A percentile compares a stretch with the other conserved stretches of the same genome.
phyloP scores from a whole-genome alignment of 2,888 invertebrate genomes.

The Tetheella fluctuosa region DNA sequence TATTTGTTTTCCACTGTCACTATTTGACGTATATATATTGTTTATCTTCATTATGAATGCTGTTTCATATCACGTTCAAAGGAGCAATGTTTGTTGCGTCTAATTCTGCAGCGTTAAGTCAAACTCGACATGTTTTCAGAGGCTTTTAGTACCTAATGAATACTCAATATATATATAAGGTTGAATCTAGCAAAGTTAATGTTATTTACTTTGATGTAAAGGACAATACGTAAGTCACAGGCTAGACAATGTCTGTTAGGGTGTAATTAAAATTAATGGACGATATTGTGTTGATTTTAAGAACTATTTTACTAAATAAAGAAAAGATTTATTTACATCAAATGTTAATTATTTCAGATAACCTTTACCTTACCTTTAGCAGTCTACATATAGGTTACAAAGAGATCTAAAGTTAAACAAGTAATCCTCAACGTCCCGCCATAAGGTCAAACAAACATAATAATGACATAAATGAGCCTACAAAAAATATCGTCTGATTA shows the following conservation, averaged over 20 bases:
- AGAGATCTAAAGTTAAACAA: background rate
- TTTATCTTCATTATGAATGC: slow-evolving; percentile 36
- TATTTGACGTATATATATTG: slow-evolving; percentile 31
- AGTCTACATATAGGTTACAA: background rate
- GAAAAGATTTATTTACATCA: no score
- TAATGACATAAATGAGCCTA: no score
- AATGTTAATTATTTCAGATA: no score
- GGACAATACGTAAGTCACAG: background rate
- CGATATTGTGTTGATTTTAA: background rate
- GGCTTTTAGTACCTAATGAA: background rate
- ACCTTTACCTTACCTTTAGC: no score
- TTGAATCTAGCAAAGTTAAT: background rate
- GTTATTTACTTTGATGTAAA: background rate
- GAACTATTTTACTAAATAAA: background rate
- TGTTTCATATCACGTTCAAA: slow-evolving; percentile 14
- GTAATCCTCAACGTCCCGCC: no score
- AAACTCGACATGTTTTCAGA: background rate
- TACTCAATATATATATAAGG: background rate
- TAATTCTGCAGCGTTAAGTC: background rate
- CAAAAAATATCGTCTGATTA: no score
- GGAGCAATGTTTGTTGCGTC: slow-evolving; percentile 4
- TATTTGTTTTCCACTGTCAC: slow-evolving; percentile 43
- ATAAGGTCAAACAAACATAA: no score
- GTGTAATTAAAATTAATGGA: background rate
- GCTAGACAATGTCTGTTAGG: background rate